Evolutionary conservation across 2,113 vertebrate species (phyloP).

Genomic region (Istiophorus platypterus): DNA sequence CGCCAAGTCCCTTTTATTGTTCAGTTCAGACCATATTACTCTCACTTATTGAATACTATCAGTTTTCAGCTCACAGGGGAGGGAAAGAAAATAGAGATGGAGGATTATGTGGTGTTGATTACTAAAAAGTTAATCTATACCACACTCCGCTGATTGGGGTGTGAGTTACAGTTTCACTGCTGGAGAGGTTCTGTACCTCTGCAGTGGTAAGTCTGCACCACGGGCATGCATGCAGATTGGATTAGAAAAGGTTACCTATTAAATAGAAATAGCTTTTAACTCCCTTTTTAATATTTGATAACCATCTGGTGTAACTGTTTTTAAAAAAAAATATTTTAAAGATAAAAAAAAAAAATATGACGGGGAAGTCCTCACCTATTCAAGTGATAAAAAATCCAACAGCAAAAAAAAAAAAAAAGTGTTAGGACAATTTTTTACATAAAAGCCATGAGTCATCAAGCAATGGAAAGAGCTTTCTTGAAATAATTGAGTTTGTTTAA

Average conservation of each 20-base stretch:
- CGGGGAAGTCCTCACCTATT: not conserved
- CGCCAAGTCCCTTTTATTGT: conserved; percentile 44
- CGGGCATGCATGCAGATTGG: not conserved
- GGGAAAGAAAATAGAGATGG: conserved; percentile 47
- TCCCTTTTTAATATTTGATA: not conserved
- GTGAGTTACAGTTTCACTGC: conserved; percentile 44
- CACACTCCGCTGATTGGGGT: conserved; percentile 26
- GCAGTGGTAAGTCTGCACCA: conserved; percentile 10
- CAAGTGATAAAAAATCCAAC: not conserved
- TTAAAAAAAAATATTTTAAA: not conserved
- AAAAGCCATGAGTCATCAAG: not conserved
- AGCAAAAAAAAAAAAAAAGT: not conserved
- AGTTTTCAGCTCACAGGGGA: conserved; percentile 69
- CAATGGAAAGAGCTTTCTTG: not conserved
- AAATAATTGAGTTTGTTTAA: too few relatives aligned
- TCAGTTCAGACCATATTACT: conserved; percentile 52
- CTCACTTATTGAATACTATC: conserved; percentile 67
- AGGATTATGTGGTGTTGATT: conserved; percentile 63
- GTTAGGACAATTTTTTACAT: not conserved
- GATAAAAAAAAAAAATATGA: not conserved
- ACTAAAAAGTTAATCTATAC: conserved; percentile 61
- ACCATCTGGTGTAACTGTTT: not conserved
- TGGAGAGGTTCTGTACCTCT: conserved; percentile 27
- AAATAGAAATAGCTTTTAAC: not conserved
- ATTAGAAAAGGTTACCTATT: not conserved